Percentiles rank a stretch among this genome's conserved stretches.
phyloP scores from a whole-genome alignment of 2,888 invertebrate genomes.

The Nephrocerus scutellatus region DNA sequence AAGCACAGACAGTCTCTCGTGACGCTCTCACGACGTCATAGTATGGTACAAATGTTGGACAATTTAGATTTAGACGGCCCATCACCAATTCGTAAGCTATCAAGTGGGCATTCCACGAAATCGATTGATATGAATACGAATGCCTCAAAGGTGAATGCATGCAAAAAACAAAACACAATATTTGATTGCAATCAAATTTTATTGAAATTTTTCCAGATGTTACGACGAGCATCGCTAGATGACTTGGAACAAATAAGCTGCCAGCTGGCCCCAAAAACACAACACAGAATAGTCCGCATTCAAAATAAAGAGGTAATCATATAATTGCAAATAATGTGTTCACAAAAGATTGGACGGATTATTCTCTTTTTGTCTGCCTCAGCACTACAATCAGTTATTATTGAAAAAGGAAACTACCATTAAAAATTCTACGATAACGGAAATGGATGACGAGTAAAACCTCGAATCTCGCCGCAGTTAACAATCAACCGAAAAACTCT shows the following conservation, averaged over 20 bases:
- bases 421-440: slow-evolving; percentile 63
- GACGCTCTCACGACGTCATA: slow-evolving; percentile 71
- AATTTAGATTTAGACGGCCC: slow-evolving; percentile 63
- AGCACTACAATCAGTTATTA: slow-evolving; percentile 43
- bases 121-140: slow-evolving; percentile 42
- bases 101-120: slow-evolving; percentile 41
- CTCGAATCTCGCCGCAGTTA: too few relatives aligned
- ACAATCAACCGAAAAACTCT: too few relatives aligned
- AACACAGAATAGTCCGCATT: slow-evolving; percentile 71
- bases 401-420: slow-evolving; percentile 49
- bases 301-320: slow-evolving; percentile 69
- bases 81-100: slow-evolving; percentile 56
- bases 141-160: slow-evolving; percentile 37
- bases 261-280: slow-evolving; percentile 71
- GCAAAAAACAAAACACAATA: not conserved
- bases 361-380: slow-evolving; percentile 6
- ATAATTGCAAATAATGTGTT: not conserved
- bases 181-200: not conserved
- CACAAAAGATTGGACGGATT: not conserved
- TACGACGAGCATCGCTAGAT: slow-evolving; percentile 68
- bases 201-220: slow-evolving; percentile 48
- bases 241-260: slow-evolving; percentile 77
- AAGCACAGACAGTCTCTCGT: slow-evolving; percentile 81
- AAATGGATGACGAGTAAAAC: slow-evolving; percentile 56
- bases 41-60: slow-evolving; percentile 71